phyloP scores from a whole-genome alignment of 2,113 vertebrate species.

The Chloropsis cyanopogon region DNA sequence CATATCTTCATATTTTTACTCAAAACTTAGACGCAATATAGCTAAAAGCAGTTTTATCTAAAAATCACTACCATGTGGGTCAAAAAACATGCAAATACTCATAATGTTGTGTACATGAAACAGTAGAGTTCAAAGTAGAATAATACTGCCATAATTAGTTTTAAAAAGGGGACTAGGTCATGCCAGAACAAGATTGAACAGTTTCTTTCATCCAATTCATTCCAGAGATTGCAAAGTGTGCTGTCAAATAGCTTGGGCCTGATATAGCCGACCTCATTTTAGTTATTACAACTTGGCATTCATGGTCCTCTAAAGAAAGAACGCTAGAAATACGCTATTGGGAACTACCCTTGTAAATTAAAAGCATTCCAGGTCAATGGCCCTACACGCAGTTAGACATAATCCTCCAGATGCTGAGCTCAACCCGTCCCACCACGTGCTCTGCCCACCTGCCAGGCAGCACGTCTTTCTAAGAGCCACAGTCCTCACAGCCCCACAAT shows the following conservation, averaged over 20 bases:
- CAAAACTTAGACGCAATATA: neutral
- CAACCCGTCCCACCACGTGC: neutral
- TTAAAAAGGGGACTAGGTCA: neutral
- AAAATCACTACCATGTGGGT: neutral
- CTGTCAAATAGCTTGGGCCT: neutral
- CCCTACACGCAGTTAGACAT: neutral
- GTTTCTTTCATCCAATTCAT: neutral
- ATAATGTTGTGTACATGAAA: neutral
- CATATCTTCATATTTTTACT: neutral
- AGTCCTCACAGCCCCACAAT: neutral
- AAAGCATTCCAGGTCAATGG: slow-evolving; percentile 11
- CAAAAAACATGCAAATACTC: neutral
- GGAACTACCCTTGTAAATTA: slow-evolving; percentile 7
- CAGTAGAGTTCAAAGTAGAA: neutral
- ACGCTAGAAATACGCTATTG: neutral
- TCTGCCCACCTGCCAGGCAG: neutral
- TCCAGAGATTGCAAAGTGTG: slow-evolving; percentile 17
- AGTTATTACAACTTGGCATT: slow-evolving; percentile 17
- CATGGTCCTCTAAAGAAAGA: slow-evolving; percentile 1
- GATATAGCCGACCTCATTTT: slow-evolving; percentile 21
- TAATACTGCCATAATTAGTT: neutral
- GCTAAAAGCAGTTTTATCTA: neutral
- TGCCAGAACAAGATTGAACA: neutral
- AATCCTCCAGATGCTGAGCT: slow-evolving; percentile 1
- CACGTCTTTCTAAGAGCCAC: neutral